A percentile compares a stretch with the other conserved stretches of the same genome.
Conservation (phyloP, 2,113 vertebrate genomes). For the Bufo gargarizans region DNA sequence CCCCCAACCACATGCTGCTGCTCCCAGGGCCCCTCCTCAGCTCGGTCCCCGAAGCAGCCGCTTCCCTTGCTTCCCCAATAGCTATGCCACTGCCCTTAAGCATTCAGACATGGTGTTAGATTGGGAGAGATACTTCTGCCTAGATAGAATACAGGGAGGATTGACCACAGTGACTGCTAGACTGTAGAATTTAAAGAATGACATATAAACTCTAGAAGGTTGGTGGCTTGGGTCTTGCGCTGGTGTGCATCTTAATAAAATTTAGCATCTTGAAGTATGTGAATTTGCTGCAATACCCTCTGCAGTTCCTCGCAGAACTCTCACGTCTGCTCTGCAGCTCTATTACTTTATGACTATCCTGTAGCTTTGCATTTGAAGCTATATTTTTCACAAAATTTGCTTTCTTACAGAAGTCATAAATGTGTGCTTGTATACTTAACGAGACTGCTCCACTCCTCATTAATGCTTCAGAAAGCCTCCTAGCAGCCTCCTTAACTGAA, state of each 20-base stretch:
- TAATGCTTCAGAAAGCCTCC: constrained; percentile 35
- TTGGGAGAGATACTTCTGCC: too few relatives aligned
- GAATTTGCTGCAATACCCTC: background rate
- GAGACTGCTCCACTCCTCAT: constrained; percentile 29
- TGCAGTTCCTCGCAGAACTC: background rate
- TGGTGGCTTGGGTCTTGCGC: background rate
- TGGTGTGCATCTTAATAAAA: background rate
- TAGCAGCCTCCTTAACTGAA: constrained; percentile 19
- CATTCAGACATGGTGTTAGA: too few relatives aligned
- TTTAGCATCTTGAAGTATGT: background rate
- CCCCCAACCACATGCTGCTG: too few relatives aligned
- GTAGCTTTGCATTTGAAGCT: background rate
- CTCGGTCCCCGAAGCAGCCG: too few relatives aligned
- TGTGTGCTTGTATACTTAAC: constrained; percentile 25
- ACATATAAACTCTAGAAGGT: too few relatives aligned
- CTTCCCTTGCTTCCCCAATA: too few relatives aligned
- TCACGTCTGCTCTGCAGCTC: background rate
- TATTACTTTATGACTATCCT: background rate
- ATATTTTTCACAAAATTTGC: constrained; percentile 2
- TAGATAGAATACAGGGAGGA: background rate
- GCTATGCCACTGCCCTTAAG: too few relatives aligned
- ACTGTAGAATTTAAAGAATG: background rate
- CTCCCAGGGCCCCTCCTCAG: too few relatives aligned
- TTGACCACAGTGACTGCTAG: background rate
- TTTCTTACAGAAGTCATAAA: constrained; percentile 32